Percentiles rank a stretch among this genome's conserved stretches.
Conservation (phyloP, 1,140 invertebrate species). For the Plectrocnemia conspersa region DNA sequence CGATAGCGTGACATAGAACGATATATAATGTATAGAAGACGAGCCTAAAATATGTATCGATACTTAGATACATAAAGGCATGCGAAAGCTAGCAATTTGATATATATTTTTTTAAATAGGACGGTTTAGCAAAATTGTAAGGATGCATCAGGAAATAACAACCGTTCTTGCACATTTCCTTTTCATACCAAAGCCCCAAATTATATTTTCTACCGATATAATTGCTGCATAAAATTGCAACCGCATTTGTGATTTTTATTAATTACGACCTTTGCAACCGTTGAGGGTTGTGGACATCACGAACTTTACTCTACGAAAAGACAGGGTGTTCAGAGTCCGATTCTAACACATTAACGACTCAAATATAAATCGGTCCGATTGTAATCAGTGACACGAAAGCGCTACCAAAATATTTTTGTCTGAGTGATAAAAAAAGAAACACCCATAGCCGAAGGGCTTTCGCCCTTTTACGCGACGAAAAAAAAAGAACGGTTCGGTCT, state of each 20-base stretch:
- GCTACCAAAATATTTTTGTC: constrained; percentile 6
- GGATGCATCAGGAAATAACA: no score
- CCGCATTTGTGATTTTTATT: neutral
- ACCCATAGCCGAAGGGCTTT: no score
- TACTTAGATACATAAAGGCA: neutral
- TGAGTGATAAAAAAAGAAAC: no score
- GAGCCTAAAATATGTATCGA: neutral
- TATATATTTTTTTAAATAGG: neutral
- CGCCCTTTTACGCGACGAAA: no score
- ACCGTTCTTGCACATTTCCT: constrained; percentile 2
- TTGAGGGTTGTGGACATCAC: neutral
- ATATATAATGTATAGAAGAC: constrained; percentile 5
- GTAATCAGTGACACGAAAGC: neutral
- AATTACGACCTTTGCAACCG: neutral
- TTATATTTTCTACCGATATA: constrained; percentile 3
- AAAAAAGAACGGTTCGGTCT: no score
- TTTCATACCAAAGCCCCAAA: neutral
- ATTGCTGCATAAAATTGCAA: neutral
- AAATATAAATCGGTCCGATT: neutral
- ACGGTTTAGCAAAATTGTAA: neutral
- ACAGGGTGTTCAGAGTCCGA: neutral
- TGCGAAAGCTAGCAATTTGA: neutral
- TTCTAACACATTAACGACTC: neutral
- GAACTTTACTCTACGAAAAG: neutral
- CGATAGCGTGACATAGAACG: neutral